Base-by-base conservation (phyloP, 2,888 invertebrate genomes). In the Podabrus alpinus region DNA sequence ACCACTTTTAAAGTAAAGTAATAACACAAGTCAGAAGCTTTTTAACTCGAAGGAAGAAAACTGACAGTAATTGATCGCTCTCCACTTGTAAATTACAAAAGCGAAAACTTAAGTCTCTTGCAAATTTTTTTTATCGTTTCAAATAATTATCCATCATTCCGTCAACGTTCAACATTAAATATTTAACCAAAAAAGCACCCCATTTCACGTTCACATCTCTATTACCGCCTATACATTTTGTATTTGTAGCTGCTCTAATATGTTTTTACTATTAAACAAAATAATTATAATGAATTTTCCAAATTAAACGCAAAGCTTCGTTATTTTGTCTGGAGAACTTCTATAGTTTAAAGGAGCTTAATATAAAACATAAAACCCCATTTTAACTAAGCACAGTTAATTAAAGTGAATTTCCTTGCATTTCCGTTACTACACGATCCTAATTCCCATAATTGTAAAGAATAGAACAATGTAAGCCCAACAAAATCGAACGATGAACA, bases 21-120 rank as follows among this genome's bases (percentile, higher is more conserved):
- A 82, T 83, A 82, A 83, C 82, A 82, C 83, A 81, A 82, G 81
- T 82, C 81, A 59, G 81, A 81, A 81, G 83, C 82, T 82, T 83
- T 84, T 83, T 83, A 83, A 83, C 78, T 80, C 78, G 75, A 69
- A 74, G 78, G 75, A 74, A 74, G 78, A 79, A 77, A 77, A 80
- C 80, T 83, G 84, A 84, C 85, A 83, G 84, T 84, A 85, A 85
- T 85, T 85, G 84, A 85, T 85, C 82, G 82, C 79, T 78, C 79
- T 73, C 78, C 80, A 80, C 82, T 81, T 81, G 81, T 81, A 81
- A 81, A 76, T 82, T 78, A 82, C 80, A 81, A 83, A 83, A 81
- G 81, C 80, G 76, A 79, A 78, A 81, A 81, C 75, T 81, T 80
- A 77, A 80, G 79, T 79, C 76, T 79, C 79, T 77, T 81, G 79